Conservation (phyloP, 2,888 invertebrate genomes). For the Clistopyga incitator region DNA sequence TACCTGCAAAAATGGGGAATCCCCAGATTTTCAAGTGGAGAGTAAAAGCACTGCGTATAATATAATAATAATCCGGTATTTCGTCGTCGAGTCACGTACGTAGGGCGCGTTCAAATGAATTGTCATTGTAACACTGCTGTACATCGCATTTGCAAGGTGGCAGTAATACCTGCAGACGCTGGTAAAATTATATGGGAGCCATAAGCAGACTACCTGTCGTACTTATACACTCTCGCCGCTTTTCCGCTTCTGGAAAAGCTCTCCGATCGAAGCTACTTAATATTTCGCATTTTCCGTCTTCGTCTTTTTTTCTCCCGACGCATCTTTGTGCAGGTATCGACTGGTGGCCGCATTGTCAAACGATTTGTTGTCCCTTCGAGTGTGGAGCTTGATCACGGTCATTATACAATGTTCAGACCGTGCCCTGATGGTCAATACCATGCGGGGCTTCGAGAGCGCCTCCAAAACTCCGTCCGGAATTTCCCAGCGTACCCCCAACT, state of each 20-base stretch:
- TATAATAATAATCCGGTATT: constrained; percentile 65
- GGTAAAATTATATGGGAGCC: constrained; percentile 5
- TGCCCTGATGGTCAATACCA: constrained; percentile 2
- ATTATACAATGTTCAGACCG: constrained; percentile 41
- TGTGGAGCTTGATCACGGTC: constrained; percentile 60
- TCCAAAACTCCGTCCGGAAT: constrained; percentile 26
- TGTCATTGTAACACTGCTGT: not conserved
- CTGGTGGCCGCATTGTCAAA: constrained; percentile 75
- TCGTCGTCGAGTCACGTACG: constrained; percentile 66
- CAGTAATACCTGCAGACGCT: constrained; percentile 40
- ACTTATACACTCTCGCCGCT: not conserved
- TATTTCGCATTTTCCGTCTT: not conserved
- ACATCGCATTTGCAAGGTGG: constrained; percentile 1
- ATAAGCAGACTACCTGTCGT: constrained; percentile 42
- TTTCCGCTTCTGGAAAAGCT: not conserved
- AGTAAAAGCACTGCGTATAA: constrained; percentile 13
- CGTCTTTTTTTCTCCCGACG: not conserved
- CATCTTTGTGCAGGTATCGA: constrained; percentile 71
- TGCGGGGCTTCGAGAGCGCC: constrained; percentile 42
- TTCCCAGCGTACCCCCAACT: not conserved
- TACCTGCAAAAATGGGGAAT: constrained; percentile 19
- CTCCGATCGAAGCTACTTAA: constrained; percentile 27
- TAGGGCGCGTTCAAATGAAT: constrained; percentile 14
- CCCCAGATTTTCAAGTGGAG: constrained; percentile 7
- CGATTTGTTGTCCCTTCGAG: constrained; percentile 69